phyloP scores from a whole-genome alignment of 2,113 vertebrate species.

The Hippopotamus amphibius region DNA sequence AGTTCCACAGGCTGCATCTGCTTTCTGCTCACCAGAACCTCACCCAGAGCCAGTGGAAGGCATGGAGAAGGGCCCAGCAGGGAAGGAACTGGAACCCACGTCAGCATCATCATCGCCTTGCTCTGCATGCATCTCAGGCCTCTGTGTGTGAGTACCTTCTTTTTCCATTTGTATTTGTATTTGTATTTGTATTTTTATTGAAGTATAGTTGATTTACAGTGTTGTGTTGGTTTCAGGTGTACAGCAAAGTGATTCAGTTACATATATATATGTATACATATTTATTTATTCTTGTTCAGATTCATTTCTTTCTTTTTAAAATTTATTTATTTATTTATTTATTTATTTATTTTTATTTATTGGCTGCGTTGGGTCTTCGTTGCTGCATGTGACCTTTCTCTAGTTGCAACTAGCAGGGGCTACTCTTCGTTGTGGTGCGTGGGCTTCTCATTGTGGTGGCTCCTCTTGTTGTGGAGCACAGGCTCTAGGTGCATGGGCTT shows the following conservation, averaged over 20 bases:
- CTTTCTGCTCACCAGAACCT: neutral
- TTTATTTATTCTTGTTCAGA: neutral
- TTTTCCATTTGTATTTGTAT: neutral
- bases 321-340: no score
- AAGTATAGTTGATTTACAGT: no score
- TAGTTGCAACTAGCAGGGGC: no score
- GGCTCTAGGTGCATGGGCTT: no score
- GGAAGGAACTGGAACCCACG: neutral
- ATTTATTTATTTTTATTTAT: no score
- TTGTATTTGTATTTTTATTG: neutral
- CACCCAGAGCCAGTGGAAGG: neutral
- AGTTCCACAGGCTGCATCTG: neutral
- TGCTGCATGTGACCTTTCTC: no score
- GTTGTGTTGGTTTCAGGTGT: neutral
- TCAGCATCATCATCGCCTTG: neutral
- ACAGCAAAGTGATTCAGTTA: neutral
- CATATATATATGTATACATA: neutral
- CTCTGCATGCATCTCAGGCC: neutral
- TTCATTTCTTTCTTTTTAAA: neutral
- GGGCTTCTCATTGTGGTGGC: no score
- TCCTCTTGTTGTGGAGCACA: no score
- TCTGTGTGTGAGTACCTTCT: neutral
- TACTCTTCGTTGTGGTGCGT: no score
- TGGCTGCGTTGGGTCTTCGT: no score
- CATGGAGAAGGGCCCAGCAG: no score